Conservation (phyloP, 2,888 invertebrate genomes). For the Magallana nippona region DNA sequence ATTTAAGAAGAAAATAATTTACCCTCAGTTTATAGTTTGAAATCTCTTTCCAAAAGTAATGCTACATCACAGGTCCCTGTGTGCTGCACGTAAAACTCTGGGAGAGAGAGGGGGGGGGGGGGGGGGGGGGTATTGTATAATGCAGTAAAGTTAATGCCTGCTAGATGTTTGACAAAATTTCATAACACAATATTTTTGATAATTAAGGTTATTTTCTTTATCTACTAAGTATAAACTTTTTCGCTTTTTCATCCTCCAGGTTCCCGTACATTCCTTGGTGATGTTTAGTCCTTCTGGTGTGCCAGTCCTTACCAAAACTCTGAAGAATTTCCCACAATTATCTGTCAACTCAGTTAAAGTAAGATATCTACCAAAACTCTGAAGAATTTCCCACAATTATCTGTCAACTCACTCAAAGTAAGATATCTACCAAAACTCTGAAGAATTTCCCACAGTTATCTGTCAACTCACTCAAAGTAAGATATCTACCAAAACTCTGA, state of each 20-base stretch:
- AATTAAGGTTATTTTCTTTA: not conserved
- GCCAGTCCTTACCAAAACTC: slow-evolving; percentile 21
- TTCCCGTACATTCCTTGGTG: slow-evolving; percentile 28
- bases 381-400: slow-evolving; percentile 5
- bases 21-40: too few relatives aligned
- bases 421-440: not conserved
- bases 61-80: too few relatives aligned
- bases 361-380: not conserved
- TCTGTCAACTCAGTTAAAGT: not conserved
- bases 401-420: not conserved
- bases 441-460: slow-evolving; percentile 2
- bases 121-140: too few relatives aligned
- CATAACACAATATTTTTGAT: not conserved
- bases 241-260: slow-evolving; percentile 9
- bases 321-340: slow-evolving; percentile 16
- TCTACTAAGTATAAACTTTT: not conserved
- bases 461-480: not conserved
- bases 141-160: too few relatives aligned
- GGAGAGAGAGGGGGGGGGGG: too few relatives aligned
- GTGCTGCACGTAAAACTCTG: too few relatives aligned
- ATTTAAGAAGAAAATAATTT: too few relatives aligned
- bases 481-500: not conserved
- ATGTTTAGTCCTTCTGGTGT: slow-evolving; percentile 52
- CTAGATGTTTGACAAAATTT: too few relatives aligned
- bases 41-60: too few relatives aligned